Percentiles rank a stretch among this genome's conserved stretches.
These are phyloP conservation scores for Saccostrea glomerata DNA, from an alignment of 1,140 invertebrate genomes.

Conservation along the genomic window DNA sequence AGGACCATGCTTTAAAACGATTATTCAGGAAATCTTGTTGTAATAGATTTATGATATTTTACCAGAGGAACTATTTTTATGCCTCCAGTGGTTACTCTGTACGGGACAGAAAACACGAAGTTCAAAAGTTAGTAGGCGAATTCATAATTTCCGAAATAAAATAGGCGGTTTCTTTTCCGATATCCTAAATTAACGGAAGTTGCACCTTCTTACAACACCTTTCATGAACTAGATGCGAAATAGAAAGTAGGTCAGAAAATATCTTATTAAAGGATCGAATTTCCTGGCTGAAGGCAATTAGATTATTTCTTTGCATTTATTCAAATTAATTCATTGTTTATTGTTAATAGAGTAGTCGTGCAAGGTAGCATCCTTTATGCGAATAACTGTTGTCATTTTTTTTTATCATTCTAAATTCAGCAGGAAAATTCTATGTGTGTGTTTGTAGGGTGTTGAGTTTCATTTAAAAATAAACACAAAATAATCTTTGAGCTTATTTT, in stretches of 20 bases:
- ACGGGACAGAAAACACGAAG: neutral
- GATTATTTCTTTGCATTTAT: neutral
- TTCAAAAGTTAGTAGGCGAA: neutral
- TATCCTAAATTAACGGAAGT: neutral
- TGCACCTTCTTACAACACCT: neutral
- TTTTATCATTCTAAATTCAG: neutral
- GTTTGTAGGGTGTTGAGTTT: no score
- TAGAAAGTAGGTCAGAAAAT: constrained; percentile 5
- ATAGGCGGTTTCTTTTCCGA: neutral
- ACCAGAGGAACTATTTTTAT: neutral
- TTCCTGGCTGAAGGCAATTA: constrained; percentile 4
- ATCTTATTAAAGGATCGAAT: neutral
- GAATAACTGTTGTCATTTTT: neutral
- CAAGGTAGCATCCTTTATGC: neutral
- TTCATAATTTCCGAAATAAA: neutral
- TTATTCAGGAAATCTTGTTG: no score
- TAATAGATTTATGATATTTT: no score
- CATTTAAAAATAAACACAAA: no score
- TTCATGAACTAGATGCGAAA: neutral
- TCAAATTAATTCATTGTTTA: neutral
- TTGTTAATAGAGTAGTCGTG: neutral
- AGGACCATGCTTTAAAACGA: no score
- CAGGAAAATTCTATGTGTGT: no score
- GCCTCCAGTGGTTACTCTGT: neutral
- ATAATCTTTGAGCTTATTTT: no score